Evolutionary conservation across 2,113 vertebrate species (phyloP).

Genomic region (Grallaria varia): DNA sequence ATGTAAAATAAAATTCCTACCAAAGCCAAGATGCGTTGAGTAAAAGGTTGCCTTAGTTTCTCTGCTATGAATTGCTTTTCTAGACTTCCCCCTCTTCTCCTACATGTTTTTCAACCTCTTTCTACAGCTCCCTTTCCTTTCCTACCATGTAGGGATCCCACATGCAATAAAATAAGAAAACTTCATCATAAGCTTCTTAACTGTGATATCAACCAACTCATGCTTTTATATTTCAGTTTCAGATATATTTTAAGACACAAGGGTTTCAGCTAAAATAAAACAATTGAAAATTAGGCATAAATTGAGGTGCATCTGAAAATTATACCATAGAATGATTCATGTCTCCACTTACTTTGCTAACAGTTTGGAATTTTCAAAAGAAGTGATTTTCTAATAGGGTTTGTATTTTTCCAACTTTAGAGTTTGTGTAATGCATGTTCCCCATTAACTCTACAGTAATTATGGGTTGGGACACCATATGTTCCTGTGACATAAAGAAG

Average conservation of each 20-base stretch:
- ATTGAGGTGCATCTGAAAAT: background rate
- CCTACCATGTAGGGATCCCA: background rate
- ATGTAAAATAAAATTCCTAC: background rate
- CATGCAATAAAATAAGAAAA: background rate
- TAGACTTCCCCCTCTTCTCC: background rate
- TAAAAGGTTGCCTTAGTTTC: background rate
- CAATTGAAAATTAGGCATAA: background rate
- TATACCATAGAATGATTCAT: background rate
- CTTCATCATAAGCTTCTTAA: background rate
- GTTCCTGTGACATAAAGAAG: background rate
- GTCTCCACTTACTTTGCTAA: background rate
- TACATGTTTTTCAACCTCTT: background rate
- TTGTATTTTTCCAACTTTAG: background rate
- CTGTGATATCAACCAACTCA: background rate
- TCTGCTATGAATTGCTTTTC: background rate
- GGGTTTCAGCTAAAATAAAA: background rate
- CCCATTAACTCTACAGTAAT: background rate
- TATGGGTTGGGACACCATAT: background rate
- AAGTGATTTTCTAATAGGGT: background rate
- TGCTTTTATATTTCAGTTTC: background rate
- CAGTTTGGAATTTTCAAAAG: background rate
- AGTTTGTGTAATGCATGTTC: background rate
- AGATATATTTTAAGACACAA: background rate
- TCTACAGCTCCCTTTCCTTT: background rate
- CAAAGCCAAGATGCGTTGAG: too few relatives aligned